phyloP scores from a whole-genome alignment of 2,797 vertebrate species.

The Nasua narica region DNA sequence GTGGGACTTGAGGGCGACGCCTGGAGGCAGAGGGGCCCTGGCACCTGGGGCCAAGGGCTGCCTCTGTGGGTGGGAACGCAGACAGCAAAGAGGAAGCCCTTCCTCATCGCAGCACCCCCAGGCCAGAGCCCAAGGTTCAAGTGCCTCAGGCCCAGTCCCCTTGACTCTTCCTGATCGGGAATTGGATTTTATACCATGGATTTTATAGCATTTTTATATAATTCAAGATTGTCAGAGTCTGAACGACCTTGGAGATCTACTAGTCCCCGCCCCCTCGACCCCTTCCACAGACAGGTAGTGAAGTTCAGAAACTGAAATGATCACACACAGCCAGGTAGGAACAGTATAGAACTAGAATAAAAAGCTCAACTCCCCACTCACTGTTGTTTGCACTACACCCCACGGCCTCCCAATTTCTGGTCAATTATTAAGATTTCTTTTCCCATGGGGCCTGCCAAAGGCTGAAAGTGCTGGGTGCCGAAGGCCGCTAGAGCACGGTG shows the following conservation, averaged over 20 bases:
- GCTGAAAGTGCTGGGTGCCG: neutral
- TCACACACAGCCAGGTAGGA: neutral
- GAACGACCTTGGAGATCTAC: conserved; percentile 37
- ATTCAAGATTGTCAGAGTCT: conserved; percentile 25
- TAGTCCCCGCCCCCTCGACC: neutral
- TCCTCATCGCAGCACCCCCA: neutral
- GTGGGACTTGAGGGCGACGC: neutral
- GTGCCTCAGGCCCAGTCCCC: conserved; percentile 65
- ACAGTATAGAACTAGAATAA: neutral
- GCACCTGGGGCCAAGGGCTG: neutral
- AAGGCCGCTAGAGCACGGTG: neutral
- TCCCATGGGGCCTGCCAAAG: neutral
- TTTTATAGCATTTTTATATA: conserved; percentile 78
- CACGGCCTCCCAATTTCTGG: neutral
- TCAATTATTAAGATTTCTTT: neutral
- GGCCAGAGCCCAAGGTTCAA: conserved; percentile 62
- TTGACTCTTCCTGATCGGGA: conserved; percentile 52
- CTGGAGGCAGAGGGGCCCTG: neutral
- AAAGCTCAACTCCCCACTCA: neutral
- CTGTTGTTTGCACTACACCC: conserved; percentile 33
- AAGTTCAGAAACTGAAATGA: neutral
- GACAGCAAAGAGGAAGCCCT: neutral
- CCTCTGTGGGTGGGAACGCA: neutral
- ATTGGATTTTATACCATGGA: conserved; percentile 66
- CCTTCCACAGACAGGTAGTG: neutral